Conservation (phyloP, 2,888 invertebrate species). For the Masnerella sp. region DNA sequence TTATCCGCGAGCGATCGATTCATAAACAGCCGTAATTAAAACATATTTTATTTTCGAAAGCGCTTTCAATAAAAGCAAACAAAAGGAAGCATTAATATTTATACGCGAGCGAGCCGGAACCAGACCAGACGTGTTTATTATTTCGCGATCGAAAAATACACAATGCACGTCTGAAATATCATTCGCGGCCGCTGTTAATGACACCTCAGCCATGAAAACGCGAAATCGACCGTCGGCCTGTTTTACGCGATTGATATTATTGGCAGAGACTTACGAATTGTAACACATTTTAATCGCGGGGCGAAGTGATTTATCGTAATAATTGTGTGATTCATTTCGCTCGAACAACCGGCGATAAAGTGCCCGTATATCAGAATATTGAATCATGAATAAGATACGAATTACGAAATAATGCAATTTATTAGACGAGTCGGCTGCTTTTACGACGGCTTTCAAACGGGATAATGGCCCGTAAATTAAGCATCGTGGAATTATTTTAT, state of each 20-base stretch:
- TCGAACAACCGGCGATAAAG: no score
- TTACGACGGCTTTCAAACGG: no score
- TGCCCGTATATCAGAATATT: no score
- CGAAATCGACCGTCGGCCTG: constrained; percentile 38
- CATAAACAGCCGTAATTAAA: constrained; percentile 45
- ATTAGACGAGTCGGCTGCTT: no score
- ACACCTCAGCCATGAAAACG: constrained; percentile 45
- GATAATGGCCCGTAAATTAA: no score
- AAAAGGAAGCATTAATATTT: constrained; percentile 45
- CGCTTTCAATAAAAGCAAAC: constrained; percentile 40
- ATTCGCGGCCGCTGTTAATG: constrained; percentile 45
- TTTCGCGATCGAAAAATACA: constrained; percentile 35
- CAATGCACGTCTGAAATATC: constrained; percentile 35
- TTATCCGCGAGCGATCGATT: constrained; percentile 40
- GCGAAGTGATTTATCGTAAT: no score
- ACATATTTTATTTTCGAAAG: constrained; percentile 48
- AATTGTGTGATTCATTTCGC: no score
- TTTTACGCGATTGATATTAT: constrained; percentile 23
- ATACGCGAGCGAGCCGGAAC: constrained; percentile 49
- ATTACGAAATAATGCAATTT: no score
- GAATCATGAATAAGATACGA: no score
- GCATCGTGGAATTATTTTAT: no score
- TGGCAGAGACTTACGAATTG: no score
- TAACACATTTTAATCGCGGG: no score
- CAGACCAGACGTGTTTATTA: constrained; percentile 49